Evolutionary conservation across 2,113 vertebrate genomes (phyloP).

Genomic region (Aspidoscelis tigris): DNA sequence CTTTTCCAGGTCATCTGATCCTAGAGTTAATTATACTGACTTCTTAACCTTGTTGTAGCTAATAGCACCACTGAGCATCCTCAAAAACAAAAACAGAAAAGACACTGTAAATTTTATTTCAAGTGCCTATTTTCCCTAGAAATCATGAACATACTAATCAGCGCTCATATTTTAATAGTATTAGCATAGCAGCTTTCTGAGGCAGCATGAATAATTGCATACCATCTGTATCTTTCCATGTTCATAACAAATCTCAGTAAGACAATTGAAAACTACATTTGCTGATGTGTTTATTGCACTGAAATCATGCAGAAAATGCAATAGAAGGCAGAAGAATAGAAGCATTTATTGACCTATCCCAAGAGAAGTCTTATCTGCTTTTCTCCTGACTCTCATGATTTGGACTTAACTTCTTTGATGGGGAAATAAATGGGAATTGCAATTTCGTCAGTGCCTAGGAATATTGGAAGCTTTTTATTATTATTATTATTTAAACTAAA

Average conservation of each 20-base stretch:
- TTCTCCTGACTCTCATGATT: not conserved
- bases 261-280: constrained; percentile 51
- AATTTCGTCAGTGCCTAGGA: not conserved
- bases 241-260: constrained; percentile 46
- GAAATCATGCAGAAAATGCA: constrained; percentile 41
- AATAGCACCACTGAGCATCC: constrained; percentile 20
- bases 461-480: not conserved
- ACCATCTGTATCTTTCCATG: constrained; percentile 54
- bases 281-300: constrained; percentile 43
- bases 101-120: constrained; percentile 44
- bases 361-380: constrained; percentile 3
- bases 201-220: constrained; percentile 60
- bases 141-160: constrained; percentile 60
- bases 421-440: not conserved
- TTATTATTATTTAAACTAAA: not conserved
- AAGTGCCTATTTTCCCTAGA: constrained; percentile 29
- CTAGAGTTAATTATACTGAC: constrained; percentile 36
- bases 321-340: constrained; percentile 34
- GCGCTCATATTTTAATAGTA: constrained; percentile 58
- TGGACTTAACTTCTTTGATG: not conserved
- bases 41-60: constrained; percentile 39
- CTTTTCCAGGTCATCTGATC: constrained; percentile 2
- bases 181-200: constrained; percentile 53
- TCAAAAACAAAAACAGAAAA: constrained; percentile 6
- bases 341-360: not conserved